These are phyloP conservation scores for Calycopis cecrops DNA, from an alignment of 1,140 invertebrate species.

Conservation along the genomic window DNA sequence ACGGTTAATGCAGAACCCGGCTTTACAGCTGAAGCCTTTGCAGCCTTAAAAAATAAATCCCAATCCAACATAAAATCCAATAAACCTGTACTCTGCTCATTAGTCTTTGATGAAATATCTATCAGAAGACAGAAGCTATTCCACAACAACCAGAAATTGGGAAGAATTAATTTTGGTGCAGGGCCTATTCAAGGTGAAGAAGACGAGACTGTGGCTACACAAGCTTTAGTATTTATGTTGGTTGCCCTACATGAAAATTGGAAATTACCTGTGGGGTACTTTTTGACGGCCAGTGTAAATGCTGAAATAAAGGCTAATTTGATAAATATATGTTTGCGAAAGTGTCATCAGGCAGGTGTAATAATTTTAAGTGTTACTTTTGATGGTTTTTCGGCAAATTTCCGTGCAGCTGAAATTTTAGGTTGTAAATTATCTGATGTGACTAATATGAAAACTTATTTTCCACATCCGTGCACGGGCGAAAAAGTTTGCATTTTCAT, in stretches of 20 bases:
- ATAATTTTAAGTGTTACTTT: conserved; percentile 16
- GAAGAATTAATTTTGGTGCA: not conserved
- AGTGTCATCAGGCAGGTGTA: conserved; percentile 28
- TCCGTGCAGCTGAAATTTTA: not conserved
- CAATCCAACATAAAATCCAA: not conserved
- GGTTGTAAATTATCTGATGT: not conserved
- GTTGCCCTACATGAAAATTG: conserved; percentile 15
- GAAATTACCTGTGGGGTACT: conserved; percentile 19
- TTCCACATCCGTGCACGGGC: not conserved
- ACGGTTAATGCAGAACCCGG: conserved; percentile 12
- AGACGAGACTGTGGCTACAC: conserved; percentile 2
- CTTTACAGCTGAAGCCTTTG: conserved; percentile 14
- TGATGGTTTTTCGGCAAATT: not conserved
- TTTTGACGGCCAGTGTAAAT: conserved; percentile 6
- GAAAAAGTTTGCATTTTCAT: not conserved
- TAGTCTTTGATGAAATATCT: conserved; percentile 19
- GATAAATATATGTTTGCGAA: conserved; percentile 27
- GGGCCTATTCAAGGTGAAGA: not conserved
- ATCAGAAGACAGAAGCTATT: not conserved
- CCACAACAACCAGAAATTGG: not conserved
- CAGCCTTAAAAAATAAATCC: conserved; percentile 3
- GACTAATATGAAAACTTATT: not conserved
- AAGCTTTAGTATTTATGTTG: conserved; percentile 22
- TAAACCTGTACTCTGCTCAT: not conserved
- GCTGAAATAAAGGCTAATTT: conserved; percentile 25